Conservation (phyloP, 2,113 vertebrate species). For the Hyla sarda region DNA sequence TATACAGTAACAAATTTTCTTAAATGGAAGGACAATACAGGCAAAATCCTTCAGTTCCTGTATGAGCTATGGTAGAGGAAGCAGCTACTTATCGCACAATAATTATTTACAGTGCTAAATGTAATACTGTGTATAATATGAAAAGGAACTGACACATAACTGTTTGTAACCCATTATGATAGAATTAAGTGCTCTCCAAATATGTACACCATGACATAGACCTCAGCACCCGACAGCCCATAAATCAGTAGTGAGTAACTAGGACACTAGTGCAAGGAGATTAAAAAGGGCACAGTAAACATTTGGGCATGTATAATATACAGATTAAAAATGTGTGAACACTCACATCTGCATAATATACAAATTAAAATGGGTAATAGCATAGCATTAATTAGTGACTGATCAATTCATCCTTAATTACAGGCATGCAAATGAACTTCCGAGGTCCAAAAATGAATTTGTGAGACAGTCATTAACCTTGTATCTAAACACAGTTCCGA, state of each 20-base stretch:
- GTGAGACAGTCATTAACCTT: conserved; percentile 84
- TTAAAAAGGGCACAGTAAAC: conserved; percentile 88
- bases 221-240: conserved; percentile 74
- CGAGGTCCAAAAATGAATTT: conserved; percentile 80
- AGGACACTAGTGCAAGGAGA: conserved; percentile 80
- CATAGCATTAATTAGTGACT: conserved; percentile 82
- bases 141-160: conserved; percentile 17
- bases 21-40: background rate
- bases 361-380: conserved; percentile 87
- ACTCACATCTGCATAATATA: conserved; percentile 84
- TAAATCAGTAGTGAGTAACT: conserved; percentile 85
- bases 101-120: conserved; percentile 17
- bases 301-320: conserved; percentile 88
- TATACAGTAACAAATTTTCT: background rate
- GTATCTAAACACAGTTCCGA: conserved; percentile 70
- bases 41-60: background rate
- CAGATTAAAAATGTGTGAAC: conserved; percentile 85
- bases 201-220: conserved; percentile 74
- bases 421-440: conserved; percentile 83
- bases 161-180: conserved; percentile 15
- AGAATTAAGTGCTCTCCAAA: conserved; percentile 22
- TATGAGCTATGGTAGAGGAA: background rate
- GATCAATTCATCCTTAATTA: conserved; percentile 83
- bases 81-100: background rate
- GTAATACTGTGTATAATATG: background rate